Evolutionary conservation across 1,140 invertebrate species (phyloP), one percentile per base, ranked within the genome.

Genomic region (Anoplolepis gracilipes): DNA sequence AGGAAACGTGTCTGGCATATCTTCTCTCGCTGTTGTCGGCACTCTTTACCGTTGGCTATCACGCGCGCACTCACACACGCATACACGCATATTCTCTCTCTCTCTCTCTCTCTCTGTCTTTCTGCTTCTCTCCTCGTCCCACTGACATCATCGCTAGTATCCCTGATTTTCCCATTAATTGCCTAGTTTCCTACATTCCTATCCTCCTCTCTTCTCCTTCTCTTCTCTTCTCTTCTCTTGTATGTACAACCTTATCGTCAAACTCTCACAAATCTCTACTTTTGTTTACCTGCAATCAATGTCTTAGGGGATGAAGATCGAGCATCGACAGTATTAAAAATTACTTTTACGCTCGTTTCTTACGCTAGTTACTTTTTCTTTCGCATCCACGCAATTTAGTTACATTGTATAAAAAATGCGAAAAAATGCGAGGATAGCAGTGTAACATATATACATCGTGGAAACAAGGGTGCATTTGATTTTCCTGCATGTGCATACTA

Each of bases 401-500:
- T 65, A 49, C 28, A 53, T 5, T n/a, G 57, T 49, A 69, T n/a
- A n/a, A n/a, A n/a, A n/a, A 64, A 55, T 16, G 46, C 75, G 57
- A 53, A 81, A 81, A 81, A 72, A 76, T 72, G 81, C 81, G 57
- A n/a, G 61, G 11, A n/a, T n/a, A n/a, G 42, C 13, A 25, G 69
- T 16, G 30, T 42, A 77, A 67, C n/a, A 49, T 69, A 55, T 61
- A 69, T 79, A 69, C 77, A 69, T 64, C 85, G 85, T 39, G 85
- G 64, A 87, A 87, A 87, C 79, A 87, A 84, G 86, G 73, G 49
- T 85, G 88, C 76, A 73, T 85, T 87, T 84, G 88, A 87, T 86
- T 73, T 55, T 85, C 79, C 86, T 87, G 69, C 85, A 90, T 89
- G 84, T 86, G 86, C 88, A 87, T 85, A 90, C 85, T 67, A 81